Evolutionary conservation across 2,113 vertebrate species (phyloP), one percentile per base, ranked within the genome.

Genomic region (Meriones unguiculatus): DNA sequence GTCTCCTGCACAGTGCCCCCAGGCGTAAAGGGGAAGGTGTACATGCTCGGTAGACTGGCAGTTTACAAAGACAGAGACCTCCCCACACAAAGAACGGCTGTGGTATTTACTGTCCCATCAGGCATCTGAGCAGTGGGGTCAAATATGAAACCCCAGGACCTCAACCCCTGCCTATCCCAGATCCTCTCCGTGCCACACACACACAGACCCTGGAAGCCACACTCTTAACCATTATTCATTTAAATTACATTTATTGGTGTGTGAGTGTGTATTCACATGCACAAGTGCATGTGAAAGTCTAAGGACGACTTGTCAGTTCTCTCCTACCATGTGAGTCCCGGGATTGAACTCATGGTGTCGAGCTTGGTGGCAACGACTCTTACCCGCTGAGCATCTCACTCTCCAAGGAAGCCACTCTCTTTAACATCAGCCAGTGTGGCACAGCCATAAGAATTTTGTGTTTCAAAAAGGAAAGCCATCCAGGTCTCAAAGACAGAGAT

Each of bases 401-500:
- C 54, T 73, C 50, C 85, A 54, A 3, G 3, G 87, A 94, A 96
- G 64, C 18, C 62, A 7, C 38, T 2, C 7, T 50, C 52, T 62
- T 76, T 54, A 50, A 93, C 38, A 78, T 15, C 72, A 88, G 38
- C 54, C 35, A 9, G 65, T 85, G 54, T 41, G 14, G 67, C 90
- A 70, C 11, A 67, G 69, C 87, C 81, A 32, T 82, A 78, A 77
- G 87, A 90, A 80, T 3, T 35, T 52, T 88, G 54, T 78, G 35
- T 93, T 97, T 81, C 46, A 8, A 89, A 96, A 73, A 90, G 30
- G 50, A 96, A 90, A 95, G 13, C 54, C 77, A 72, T 64, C 38
- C n/a, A 18, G 30, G 46, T 94, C 73, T n/a, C 70, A 72, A 84
- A 82, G 73, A 85, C 59, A 69, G 62, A 86, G 64, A 85, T 20